Evolutionary conservation across 2,797 vertebrate genomes (phyloP).

Genomic region (Monodelphis domestica): DNA sequence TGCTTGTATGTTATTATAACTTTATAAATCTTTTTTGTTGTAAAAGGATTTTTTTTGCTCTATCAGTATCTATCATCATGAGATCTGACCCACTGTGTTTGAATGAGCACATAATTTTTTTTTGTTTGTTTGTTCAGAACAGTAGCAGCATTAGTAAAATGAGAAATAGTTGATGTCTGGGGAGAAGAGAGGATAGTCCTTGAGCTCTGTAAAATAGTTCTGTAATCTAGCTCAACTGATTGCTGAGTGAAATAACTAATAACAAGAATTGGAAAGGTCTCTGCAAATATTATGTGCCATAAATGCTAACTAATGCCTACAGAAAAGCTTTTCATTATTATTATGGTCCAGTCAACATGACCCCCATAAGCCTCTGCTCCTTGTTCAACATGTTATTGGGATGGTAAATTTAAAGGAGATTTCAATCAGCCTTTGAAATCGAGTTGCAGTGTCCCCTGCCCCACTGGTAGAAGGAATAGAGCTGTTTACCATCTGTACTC

Average conservation of each 20-base stretch:
- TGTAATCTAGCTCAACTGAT: conserved; percentile 63
- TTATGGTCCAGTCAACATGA: conserved; percentile 51
- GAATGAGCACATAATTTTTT: not conserved
- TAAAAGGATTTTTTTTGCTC: not conserved
- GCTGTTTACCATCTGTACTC: conserved; percentile 19
- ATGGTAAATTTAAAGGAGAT: conserved; percentile 41
- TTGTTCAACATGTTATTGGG: conserved; percentile 19
- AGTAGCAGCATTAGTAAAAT: conserved; percentile 29
- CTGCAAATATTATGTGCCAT: conserved; percentile 66
- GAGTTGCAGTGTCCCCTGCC: not conserved
- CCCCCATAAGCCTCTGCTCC: conserved; percentile 29
- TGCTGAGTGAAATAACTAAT: conserved; percentile 56
- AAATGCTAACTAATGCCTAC: conserved; percentile 73
- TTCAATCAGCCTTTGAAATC: conserved; percentile 59
- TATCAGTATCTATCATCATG: not conserved
- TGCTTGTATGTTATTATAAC: not conserved
- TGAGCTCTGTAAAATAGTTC: conserved; percentile 66
- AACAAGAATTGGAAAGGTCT: conserved; percentile 74
- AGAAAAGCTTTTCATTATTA: conserved; percentile 63
- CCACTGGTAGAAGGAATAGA: conserved; percentile 50
- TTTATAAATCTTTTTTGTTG: not conserved
- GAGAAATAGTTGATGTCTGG: not conserved
- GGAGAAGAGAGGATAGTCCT: not conserved
- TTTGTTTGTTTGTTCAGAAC: not conserved
- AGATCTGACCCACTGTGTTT: not conserved